Evolutionary conservation across 2,113 vertebrate genomes (phyloP).

Genomic region (Psittacara wagleri): DNA sequence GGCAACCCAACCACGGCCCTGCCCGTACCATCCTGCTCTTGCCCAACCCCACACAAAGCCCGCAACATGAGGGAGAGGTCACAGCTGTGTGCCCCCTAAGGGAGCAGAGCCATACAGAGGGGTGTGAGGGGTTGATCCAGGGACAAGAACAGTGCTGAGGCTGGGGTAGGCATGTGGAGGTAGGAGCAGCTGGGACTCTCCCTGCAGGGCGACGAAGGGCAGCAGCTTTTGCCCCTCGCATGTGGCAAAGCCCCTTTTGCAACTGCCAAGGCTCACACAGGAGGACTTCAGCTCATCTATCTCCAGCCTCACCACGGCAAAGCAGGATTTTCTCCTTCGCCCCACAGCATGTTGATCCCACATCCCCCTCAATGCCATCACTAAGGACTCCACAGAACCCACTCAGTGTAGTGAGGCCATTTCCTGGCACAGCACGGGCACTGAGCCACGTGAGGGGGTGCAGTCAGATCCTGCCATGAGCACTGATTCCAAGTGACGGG

Average conservation of each 20-base stretch:
- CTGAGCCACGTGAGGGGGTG: neutral
- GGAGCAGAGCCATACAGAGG: fast-evolving
- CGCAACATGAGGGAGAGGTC: neutral
- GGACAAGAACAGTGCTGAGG: fast-evolving
- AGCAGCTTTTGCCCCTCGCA: neutral
- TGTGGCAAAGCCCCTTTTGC: neutral
- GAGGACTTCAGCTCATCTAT: neutral
- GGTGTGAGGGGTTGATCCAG: fast-evolving
- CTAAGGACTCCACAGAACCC: neutral
- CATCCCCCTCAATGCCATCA: fast-evolving
- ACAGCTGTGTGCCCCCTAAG: neutral
- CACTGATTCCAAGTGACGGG: constrained; percentile 53
- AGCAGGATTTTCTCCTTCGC: neutral
- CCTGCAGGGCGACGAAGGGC: fast-evolving
- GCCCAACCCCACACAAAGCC: neutral
- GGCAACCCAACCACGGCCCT: fast-evolving
- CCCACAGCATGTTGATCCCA: neutral
- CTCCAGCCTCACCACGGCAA: neutral
- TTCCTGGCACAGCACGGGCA: neutral
- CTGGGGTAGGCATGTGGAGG: neutral
- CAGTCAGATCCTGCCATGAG: constrained; percentile 15
- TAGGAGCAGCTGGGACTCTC: neutral
- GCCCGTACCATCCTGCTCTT: neutral
- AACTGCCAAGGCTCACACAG: neutral
- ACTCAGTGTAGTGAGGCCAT: neutral